These are phyloP conservation scores for Nebria salina DNA, from an alignment of 2,888 invertebrate species.

Conservation along the genomic window DNA sequence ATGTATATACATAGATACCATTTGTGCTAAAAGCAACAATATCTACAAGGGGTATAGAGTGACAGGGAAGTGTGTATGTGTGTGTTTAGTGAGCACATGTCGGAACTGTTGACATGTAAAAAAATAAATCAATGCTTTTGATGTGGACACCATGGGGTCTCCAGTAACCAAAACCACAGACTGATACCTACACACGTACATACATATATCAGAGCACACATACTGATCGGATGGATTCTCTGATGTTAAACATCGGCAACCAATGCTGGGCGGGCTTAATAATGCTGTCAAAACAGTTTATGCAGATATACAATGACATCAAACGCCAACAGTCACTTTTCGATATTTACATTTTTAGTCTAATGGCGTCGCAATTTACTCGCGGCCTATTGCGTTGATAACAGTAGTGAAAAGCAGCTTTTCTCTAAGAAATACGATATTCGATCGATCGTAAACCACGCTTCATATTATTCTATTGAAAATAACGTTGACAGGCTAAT, in stretches of 20 bases:
- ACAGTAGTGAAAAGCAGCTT: too few species aligned
- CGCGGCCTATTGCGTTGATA: not conserved
- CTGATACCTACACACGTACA: not conserved
- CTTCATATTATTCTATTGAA: too few species aligned
- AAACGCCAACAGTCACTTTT: not conserved
- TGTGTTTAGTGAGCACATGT: not conserved
- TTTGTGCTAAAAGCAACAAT: constrained; percentile 3
- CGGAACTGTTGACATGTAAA: constrained; percentile 35
- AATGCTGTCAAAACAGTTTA: constrained; percentile 38
- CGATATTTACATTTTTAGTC: not conserved
- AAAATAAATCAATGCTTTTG: constrained; percentile 37
- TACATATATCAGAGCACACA: not conserved
- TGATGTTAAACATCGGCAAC: not conserved
- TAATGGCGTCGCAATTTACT: not conserved
- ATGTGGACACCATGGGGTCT: constrained; percentile 20
- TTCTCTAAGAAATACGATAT: not conserved
- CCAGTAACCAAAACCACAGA: not conserved
- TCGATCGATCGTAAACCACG: not conserved
- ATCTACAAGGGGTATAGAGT: not conserved
- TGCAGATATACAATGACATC: not conserved
- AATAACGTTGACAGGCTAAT: too few species aligned
- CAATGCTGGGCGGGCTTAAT: constrained; percentile 19
- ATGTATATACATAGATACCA: not conserved
- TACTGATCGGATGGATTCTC: not conserved
- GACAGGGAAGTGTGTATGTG: not conserved